Evolutionary conservation across 2,888 invertebrate genomes (phyloP).

Genomic region (Pristionchus mayeri): DNA sequence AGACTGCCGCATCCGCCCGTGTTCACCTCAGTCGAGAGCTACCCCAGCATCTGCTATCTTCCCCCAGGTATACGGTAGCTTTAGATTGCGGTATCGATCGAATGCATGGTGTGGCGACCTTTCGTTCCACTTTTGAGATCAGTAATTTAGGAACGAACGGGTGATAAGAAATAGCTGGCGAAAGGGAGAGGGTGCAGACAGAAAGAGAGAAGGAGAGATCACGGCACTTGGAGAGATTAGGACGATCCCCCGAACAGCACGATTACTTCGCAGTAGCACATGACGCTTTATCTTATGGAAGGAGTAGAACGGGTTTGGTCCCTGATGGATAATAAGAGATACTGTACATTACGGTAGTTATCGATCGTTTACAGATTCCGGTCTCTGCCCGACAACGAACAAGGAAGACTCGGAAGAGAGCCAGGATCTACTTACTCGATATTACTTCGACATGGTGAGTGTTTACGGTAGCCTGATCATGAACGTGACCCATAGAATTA

Average conservation of each 20-base stretch:
- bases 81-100: neutral
- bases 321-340: neutral
- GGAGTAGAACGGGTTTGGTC: neutral
- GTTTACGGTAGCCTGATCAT: neutral
- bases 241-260: neutral
- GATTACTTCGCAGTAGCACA: neutral
- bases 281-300: neutral
- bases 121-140: conserved; percentile 25
- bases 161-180: neutral
- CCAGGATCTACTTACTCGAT: conserved; percentile 58
- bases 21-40: conserved; percentile 68
- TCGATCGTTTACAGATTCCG: conserved; percentile 58
- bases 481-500: neutral
- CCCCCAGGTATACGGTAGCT: conserved; percentile 59
- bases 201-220: neutral
- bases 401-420: conserved; percentile 55
- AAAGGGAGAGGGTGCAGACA: neutral
- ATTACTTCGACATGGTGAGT: conserved; percentile 60
- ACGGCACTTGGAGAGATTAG: conserved; percentile 1
- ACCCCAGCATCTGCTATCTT: conserved; percentile 71
- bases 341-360: neutral
- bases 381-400: conserved; percentile 57
- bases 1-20: conserved; percentile 69
- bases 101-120: neutral
- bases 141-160: neutral